A percentile compares a stretch with the other conserved stretches of the same genome.
Evolutionary conservation across 2,113 vertebrate genomes (phyloP).

Genomic region (Podarcis muralis): DNA sequence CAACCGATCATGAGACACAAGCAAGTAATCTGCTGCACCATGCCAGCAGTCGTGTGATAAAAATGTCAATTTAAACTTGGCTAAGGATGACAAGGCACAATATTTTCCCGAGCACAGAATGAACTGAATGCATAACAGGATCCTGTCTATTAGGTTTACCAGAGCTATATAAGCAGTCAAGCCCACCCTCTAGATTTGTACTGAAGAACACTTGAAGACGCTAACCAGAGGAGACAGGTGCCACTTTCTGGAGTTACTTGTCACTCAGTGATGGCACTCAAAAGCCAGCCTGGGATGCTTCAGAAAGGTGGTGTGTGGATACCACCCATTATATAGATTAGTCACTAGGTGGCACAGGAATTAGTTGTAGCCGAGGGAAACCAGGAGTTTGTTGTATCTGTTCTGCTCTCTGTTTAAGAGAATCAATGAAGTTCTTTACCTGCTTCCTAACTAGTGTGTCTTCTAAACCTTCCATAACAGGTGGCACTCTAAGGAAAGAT

Average conservation of each 20-base stretch:
- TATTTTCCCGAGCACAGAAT: conserved; percentile 47
- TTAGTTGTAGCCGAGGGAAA: no score
- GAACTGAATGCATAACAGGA: conserved; percentile 33
- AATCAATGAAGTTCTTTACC: no score
- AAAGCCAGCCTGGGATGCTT: background rate
- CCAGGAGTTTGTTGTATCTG: no score
- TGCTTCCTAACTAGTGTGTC: no score
- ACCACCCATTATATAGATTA: background rate
- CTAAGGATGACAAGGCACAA: conserved; percentile 53
- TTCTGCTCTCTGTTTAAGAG: no score
- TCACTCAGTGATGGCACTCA: background rate
- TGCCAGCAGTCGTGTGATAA: conserved; percentile 61
- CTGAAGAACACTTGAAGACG: conserved; percentile 16
- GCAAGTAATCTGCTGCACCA: conserved; percentile 44
- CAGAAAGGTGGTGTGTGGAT: background rate
- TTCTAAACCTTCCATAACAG: no score
- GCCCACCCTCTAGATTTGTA: conserved; percentile 21
- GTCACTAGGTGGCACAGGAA: background rate
- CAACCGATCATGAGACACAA: conserved; percentile 57
- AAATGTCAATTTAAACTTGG: conserved; percentile 61
- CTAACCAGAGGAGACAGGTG: conserved; percentile 1
- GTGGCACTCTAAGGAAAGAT: no score
- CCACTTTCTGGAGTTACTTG: conserved; percentile 2
- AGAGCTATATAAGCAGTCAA: background rate
- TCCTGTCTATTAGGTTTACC: conserved; percentile 1